phyloP scores from a whole-genome alignment of 35 echinoderm and acorn worm genomes.

The Stichopus chloronotus region DNA sequence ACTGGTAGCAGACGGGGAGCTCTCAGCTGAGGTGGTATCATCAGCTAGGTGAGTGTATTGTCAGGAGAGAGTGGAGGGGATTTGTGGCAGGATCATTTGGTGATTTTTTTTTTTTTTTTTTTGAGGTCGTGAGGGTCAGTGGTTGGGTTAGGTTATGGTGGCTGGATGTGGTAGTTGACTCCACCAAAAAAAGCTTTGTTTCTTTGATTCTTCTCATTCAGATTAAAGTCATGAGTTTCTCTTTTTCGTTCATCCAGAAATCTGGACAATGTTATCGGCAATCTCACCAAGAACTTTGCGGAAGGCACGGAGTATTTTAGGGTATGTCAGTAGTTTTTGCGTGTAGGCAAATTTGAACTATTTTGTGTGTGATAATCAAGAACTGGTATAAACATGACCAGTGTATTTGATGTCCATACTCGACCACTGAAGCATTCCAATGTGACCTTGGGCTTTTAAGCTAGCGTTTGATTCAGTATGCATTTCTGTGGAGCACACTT shows the following conservation, averaged over 20 bases:
- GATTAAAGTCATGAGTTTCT: not conserved
- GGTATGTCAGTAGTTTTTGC: conserved; percentile 56
- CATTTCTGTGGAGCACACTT: no score
- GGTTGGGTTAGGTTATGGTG: no score
- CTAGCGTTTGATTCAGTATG: no score
- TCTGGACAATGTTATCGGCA: conserved; percentile 92
- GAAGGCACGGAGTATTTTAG: conserved; percentile 99
- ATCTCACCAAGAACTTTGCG: conserved; percentile 98
- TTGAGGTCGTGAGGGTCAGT: no score
- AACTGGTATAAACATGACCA: not conserved
- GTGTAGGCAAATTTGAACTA: no score
- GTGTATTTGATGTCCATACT: not conserved
- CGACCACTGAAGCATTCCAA: no score
- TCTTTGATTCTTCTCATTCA: no score
- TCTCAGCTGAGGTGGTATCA: conserved; percentile 78
- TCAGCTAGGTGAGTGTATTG: conserved; percentile 75
- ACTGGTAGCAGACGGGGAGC: conserved; percentile 71
- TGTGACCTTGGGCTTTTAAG: no score
- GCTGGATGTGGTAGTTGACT: no score
- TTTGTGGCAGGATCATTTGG: not conserved
- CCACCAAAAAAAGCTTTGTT: no score
- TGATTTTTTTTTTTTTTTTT: no score
- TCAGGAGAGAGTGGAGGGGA: not conserved
- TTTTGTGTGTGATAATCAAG: not conserved
- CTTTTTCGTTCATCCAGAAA: conserved; percentile 63